Evolutionary conservation across 2,113 vertebrate genomes (phyloP), one percentile per base, ranked within the genome.

Genomic region (Falco punctatus): DNA sequence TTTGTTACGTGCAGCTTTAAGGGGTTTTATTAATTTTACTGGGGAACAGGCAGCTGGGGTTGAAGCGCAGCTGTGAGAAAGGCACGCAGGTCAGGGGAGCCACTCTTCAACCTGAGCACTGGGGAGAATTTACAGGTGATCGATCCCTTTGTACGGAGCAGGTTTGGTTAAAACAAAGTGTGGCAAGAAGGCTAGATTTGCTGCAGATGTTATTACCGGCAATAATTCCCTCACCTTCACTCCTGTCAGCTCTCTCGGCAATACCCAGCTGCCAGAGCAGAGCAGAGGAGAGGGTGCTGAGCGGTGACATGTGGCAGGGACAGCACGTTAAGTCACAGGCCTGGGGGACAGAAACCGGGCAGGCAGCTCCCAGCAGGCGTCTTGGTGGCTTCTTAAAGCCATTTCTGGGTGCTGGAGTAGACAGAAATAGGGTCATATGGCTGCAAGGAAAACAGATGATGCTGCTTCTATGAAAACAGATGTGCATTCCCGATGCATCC

Each of bases 261-360:
- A 11, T 30, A 85, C 26, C 18, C 66, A 57, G 8, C 67, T 69
- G 57, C 61, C 12, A 10, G 83, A 80, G 40, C 23, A 32, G 54
- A 59, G 55, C 3, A 1, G 49, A 26, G 12, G 30, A 81, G 78
- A 42, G 38, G 85, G 11, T 42, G 55, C 38, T 10, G 46, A 26
- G 54, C 10, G 2, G 92, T 54, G 79, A 58, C 71, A 54, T 10
- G 71, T 51, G 79, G 19, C 90, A 83, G 71, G 70, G 59, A 67
- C 59, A 74, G 44, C 32, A 2, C 4, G 27, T 52, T 0, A 0
- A 69, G 67, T 24, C 20, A 7, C 0, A 0, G 54, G 44, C 40
- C 54, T 65, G 40, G 48, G 73, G 71, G 64, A 85, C 44, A 32
- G 58, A 73, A 83, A 72, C 23, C 0, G 5, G 71, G 71, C 70